Evolutionary conservation across 2,797 vertebrate species (phyloP), one percentile per base, ranked within the genome.

Genomic region (Myotis vivesi): DNA sequence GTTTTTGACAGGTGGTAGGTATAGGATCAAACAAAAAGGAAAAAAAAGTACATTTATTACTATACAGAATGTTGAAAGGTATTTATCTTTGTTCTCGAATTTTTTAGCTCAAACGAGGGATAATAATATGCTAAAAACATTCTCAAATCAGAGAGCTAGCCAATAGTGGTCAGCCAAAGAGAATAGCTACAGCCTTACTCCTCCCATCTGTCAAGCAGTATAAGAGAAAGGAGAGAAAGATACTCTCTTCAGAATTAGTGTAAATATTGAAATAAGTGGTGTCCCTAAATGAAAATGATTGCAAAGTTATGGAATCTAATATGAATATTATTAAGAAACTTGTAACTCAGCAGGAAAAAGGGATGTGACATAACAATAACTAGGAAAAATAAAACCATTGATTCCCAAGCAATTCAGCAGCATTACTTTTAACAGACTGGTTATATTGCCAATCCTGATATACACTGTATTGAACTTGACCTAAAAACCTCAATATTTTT

Each of bases 401-500:
- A 79, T 83, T 79, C 51, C n/a, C 64, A 94, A 95, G 44, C 73
- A 83, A 91, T 28, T 79, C 82, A 91, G 6, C 46, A 53, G 30
- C 17, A 13, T 66, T 59, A 75, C 38, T 96, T 66, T 94, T 83
- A 81, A 71, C 23, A 75, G 36, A 83, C 33, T 72, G 55, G 5
- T 66, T 73, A 71, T n/a, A 91, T 59, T 90, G 38, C 41, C 57
- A 93, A 59, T 87, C 12, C 41, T 87, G 51, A 75, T 72, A 89
- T 41, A n/a, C 13, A 44, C 5, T 84, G 1, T 41, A 87, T 2
- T 55, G 36, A 84, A 89, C 11, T 49, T 69, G 33, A 92, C 92
- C 38, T 64, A 95, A 23, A 92, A 92, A 66, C 38, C 28, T 16
- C 23, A 5, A 55, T 72, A 71, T 71, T 59, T 72, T 53, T 30